A percentile compares a stretch with the other conserved stretches of the same genome.
phyloP scores from a whole-genome alignment of 1,140 invertebrate genomes.

The Euwallacea similis region DNA sequence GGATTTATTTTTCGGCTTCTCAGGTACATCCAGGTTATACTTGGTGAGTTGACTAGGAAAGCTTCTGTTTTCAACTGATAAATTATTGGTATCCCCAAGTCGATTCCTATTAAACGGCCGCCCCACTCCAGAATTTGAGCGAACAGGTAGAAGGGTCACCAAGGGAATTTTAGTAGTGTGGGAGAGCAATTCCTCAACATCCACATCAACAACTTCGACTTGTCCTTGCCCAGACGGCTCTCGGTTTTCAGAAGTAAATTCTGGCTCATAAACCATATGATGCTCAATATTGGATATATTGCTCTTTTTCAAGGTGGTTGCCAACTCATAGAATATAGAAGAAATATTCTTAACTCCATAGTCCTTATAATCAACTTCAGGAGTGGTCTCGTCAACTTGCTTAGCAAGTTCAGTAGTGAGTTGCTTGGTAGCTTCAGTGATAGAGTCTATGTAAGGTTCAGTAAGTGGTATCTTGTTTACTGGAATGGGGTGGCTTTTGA shows the following conservation, averaged over 20 bases:
- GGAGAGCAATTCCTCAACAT: constrained; percentile 47
- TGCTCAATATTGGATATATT: constrained; percentile 50
- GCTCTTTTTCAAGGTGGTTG: constrained; percentile 55
- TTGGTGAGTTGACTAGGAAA: constrained; percentile 53
- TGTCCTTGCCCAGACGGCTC: constrained; percentile 47
- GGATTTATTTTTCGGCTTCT: constrained; percentile 20
- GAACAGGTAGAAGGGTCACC: constrained; percentile 63
- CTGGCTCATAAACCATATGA: constrained; percentile 45
- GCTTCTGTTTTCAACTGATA: constrained; percentile 47
- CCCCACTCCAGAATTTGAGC: constrained; percentile 63
- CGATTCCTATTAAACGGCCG: constrained; percentile 60
- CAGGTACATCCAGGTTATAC: constrained; percentile 46
- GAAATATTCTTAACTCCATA: constrained; percentile 42
- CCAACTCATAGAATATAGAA: constrained; percentile 44
- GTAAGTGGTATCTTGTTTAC: constrained; percentile 65
- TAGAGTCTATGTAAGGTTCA: constrained; percentile 53
- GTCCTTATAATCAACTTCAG: constrained; percentile 26
- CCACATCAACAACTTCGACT: constrained; percentile 51
- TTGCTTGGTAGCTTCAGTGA: constrained; percentile 40
- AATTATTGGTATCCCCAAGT: constrained; percentile 46
- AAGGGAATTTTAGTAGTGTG: constrained; percentile 57
- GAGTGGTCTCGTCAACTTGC: constrained; percentile 40
- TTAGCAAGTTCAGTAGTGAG: constrained; percentile 46
- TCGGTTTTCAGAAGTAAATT: constrained; percentile 17
- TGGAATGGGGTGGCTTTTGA: constrained; percentile 65